Base-by-base conservation (phyloP, 2,888 invertebrate species). In the Pammene aurita region DNA sequence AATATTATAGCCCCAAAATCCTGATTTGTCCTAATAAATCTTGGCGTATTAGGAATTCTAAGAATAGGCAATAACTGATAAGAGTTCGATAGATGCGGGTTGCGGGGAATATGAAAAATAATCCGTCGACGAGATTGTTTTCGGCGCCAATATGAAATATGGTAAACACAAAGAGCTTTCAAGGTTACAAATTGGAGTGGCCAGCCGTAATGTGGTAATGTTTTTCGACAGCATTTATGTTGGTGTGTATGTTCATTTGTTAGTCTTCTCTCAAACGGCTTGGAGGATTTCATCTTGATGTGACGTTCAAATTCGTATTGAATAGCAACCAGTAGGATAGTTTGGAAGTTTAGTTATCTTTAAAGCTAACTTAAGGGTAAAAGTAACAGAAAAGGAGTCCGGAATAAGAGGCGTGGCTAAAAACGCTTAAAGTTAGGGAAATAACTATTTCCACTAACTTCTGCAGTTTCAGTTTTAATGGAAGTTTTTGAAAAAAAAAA, bases 401-500 rank as follows among this genome's bases (percentile, higher is more conserved):
- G 16, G 18, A 48, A 14, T 50, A 7, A 42, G 42, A 42, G 13
- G 42, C 13, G 13, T 42, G 42, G 42, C 14, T 34, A 34, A 44
- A 44, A 26, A n/a, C 57, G 42, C 34, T n/a, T n/a, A 4, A 14
- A 58, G 57, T 57, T 42, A n/a, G n/a, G 10, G 14, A 44, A 57
- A 26, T 26, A 44, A 44, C 9, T 46, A 46, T 41, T 57, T 46
- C n/a, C 18, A 57, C 13, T 44, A 58, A 26, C 26, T 58, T 58
- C 18, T 0, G 18, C 57, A 9, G 13, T 34, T 57, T 70, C 54
- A 71, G 66, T 56, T 52, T 42, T 18, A 18, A 58, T 63, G 48
- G 69, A 72, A 68, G 56, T 65, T 66, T 66, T 44, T 56, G 9
- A 38, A 38, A 68, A 79, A 80, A 79, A 81, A 78, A 80, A 79